Conservation (phyloP, 2,113 vertebrate genomes). For the Gymnobelideus leadbeateri region DNA sequence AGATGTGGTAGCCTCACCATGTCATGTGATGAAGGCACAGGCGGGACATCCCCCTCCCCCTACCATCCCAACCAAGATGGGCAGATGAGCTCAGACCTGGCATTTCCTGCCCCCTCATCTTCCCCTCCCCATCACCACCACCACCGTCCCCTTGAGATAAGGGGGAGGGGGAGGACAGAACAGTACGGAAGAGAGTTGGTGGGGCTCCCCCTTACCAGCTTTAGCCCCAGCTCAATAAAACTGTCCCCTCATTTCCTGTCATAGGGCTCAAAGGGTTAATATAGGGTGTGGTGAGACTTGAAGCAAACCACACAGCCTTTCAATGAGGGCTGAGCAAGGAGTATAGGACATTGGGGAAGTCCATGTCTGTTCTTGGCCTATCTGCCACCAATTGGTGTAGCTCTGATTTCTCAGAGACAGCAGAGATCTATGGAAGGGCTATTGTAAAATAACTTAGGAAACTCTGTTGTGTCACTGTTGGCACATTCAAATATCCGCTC, state of each 20-base stretch:
- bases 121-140: slow-evolving; percentile 11
- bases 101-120: slow-evolving; percentile 48
- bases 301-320: neutral
- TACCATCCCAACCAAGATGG: neutral
- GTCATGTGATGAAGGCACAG: neutral
- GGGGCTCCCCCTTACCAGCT: slow-evolving; percentile 49
- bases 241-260: slow-evolving; percentile 28
- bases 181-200: slow-evolving; percentile 44
- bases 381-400: neutral
- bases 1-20: accelerated
- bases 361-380: neutral
- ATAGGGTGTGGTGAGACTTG: neutral
- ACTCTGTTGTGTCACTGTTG: neutral
- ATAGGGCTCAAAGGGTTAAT: neutral
- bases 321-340: neutral
- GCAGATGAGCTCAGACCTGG: slow-evolving; percentile 27
- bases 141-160: neutral
- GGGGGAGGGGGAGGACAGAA: slow-evolving; percentile 14
- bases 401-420: neutral
- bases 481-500: neutral
- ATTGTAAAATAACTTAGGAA: neutral
- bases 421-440: neutral
- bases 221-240: neutral
- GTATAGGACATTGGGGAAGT: accelerated
- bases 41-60: accelerated